Evolutionary conservation across 2,888 invertebrate species (phyloP).

Genomic region (Oscheius onirici): DNA sequence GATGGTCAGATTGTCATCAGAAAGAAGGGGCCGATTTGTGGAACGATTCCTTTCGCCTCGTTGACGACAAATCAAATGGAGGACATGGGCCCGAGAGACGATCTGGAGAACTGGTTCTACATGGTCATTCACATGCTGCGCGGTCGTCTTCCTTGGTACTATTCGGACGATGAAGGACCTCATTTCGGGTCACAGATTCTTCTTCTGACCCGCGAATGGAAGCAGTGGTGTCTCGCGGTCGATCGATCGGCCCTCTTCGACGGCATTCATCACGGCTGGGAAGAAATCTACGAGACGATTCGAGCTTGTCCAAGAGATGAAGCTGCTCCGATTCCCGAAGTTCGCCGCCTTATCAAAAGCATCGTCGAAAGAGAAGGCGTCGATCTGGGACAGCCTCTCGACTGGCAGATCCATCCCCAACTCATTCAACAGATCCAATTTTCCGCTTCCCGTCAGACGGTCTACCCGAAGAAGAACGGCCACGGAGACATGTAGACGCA

Average conservation of each 20-base stretch:
- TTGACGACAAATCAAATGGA: constrained; percentile 6
- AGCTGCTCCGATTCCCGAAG: constrained; percentile 25
- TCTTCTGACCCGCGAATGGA: constrained; percentile 38
- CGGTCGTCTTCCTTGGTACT: constrained; percentile 41
- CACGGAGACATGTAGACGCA: no score
- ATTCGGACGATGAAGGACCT: constrained; percentile 10
- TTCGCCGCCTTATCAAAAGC: constrained; percentile 40
- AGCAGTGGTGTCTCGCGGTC: constrained; percentile 40
- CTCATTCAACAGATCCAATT: background rate
- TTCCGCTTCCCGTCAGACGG: no score
- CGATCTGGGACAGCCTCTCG: constrained; percentile 52
- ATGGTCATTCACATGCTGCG: constrained; percentile 23
- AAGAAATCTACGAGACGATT: constrained; percentile 52
- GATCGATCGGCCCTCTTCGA: constrained; percentile 49
- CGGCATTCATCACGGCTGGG: constrained; percentile 46
- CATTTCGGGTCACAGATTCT: constrained; percentile 6
- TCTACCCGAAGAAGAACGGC: no score
- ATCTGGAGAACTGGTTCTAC: constrained; percentile 31
- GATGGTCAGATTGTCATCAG: background rate
- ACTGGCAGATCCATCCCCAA: constrained; percentile 51
- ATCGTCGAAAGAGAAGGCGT: constrained; percentile 47
- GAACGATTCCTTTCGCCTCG: constrained; percentile 19
- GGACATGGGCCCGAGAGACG: constrained; percentile 25
- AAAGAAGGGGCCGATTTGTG: constrained; percentile 19
- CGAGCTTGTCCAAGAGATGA: constrained; percentile 18